Conservation (phyloP, 23 tunicate genomes). For the Ascidia mentula region DNA sequence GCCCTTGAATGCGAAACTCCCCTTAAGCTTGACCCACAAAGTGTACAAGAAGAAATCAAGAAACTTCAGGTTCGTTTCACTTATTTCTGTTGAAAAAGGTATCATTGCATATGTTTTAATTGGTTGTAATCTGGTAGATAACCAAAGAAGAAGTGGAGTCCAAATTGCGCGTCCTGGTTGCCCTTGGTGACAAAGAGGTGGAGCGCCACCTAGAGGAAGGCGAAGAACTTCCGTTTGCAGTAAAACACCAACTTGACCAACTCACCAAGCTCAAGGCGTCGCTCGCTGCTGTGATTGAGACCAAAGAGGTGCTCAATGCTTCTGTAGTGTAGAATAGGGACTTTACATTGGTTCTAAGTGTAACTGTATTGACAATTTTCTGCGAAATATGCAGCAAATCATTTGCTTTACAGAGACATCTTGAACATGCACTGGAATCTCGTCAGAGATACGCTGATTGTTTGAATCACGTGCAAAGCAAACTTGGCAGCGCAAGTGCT, state of each 20-base stretch:
- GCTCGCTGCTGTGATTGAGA: slow-evolving; percentile 42
- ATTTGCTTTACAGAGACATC: slow-evolving; percentile 29
- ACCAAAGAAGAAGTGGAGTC: slow-evolving; percentile 90
- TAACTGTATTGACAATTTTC: too few species aligned
- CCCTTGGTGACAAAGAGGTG: slow-evolving; percentile 56
- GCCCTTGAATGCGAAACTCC: slow-evolving; percentile 78
- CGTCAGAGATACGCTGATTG: slow-evolving; percentile 70
- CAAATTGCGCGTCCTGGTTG: slow-evolving; percentile 52
- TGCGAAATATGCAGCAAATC: too few species aligned
- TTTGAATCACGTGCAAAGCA: slow-evolving; percentile 61
- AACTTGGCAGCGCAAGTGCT: slow-evolving; percentile 86
- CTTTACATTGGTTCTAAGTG: too few species aligned
- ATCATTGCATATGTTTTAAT: too few species aligned
- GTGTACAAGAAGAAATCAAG: slow-evolving; percentile 87
- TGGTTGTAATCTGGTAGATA: slow-evolving; percentile 21
- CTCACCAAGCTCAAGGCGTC: slow-evolving; percentile 40
- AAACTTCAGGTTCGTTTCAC: slow-evolving; percentile 50
- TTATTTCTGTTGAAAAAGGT: not conserved
- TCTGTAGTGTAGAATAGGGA: too few species aligned
- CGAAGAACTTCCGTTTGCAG: slow-evolving; percentile 60
- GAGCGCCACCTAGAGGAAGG: slow-evolving; percentile 52
- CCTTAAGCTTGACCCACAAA: slow-evolving; percentile 71
- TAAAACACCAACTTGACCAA: slow-evolving; percentile 47
- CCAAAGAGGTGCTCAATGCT: slow-evolving; percentile 48
- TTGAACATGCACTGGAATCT: slow-evolving; percentile 55